Base-by-base conservation (phyloP, 2,797 vertebrate genomes). In the Botia kubotai region DNA sequence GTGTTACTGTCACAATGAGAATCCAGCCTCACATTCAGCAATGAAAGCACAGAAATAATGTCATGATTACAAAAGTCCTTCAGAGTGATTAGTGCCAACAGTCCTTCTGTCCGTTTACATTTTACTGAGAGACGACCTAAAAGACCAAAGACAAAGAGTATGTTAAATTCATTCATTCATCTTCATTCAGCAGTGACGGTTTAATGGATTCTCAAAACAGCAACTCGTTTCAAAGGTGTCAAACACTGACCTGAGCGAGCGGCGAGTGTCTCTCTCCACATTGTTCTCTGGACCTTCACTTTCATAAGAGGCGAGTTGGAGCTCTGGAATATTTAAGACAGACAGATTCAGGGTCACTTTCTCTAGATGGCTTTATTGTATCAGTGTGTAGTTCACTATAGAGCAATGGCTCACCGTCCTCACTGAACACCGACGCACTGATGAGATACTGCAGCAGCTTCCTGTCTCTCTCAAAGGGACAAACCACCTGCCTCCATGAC, bases 201-300 rank as follows among this genome's bases (percentile, higher is more conserved):
- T 65, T 1, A 65, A 65, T 8, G 6, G 5, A 65, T 4, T 65
- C 14, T 65, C 14, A 65, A 65, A 39, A 16, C 8, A 17, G 21
- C 1, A 11, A 16, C 23, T 29, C 16, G 52, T 39, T 39, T 39
- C 65, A 14, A 10, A 29, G 33, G 17, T 39, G 46, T 69, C 0
- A 14, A 39, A 39, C 36, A 39, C 87, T 58, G 86, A 98, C 98
- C 98, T 96, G 36, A 99, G 94, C 63, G 95, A 96, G 88, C 97
- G 95, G 77, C 97, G 97, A 83, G 96, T 97, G 92, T 99, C 97
- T 87, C 98, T 98, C 91, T 99, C 98, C 91, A 96, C 83, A 85
- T 98, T 94, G 90, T 98, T 99, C 90, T 99, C 98, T 0, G 98
- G 98, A 75, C 97, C 96, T 91, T 99, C 97, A 0, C 96, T 98